Base-by-base conservation (phyloP, 2,888 invertebrate genomes). In the Drosophila macrothrix region DNA sequence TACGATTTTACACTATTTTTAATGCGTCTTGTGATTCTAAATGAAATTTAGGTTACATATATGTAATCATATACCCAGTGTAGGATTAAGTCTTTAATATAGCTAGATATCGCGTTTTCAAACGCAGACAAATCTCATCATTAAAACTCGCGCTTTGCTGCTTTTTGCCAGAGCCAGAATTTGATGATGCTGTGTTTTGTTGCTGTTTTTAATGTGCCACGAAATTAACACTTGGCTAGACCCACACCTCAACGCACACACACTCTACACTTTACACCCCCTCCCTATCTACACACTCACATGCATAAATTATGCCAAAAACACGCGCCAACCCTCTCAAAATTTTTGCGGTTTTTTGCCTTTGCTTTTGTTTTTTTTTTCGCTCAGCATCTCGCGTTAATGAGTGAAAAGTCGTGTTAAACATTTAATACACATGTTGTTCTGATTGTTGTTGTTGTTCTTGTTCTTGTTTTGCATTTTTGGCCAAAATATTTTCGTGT, bases 371-470 rank as follows among this genome's bases (percentile, higher is more conserved):
- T 56, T 28, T 52, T 63, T 59, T 52, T 54, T 69, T 68, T 37
- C 49, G 39, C 59, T n/a, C 41, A 39, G 28, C 68, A 41, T 63
- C 22, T 54, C 70, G 71, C 58, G 75, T 68, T 90, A 87, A 89
- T 90, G 89, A 87, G 90, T 89, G 78, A 90, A 89, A 88, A 88
- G 77, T 89, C 85, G 85, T 88, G 87, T 88, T 89, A 70, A 84
- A 80, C 87, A 87, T 90, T 90, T 84, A 89, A 87, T 84, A 73
- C 83, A 89, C 85, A 89, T 87, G 83, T 77, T 76, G 70, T 54
- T 76, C 66, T 33, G 37, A 19, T 35, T 39, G 14, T 41, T 56
- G 22, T 25, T 52, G 6, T 22, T 53, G 54, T 35, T 33, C 14
- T 43, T 25, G 46, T 59, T 69, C 50, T 71, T 67, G 39, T 63